phyloP scores from a whole-genome alignment of 2,797 vertebrate genomes.

The Melopsittacus undulatus region DNA sequence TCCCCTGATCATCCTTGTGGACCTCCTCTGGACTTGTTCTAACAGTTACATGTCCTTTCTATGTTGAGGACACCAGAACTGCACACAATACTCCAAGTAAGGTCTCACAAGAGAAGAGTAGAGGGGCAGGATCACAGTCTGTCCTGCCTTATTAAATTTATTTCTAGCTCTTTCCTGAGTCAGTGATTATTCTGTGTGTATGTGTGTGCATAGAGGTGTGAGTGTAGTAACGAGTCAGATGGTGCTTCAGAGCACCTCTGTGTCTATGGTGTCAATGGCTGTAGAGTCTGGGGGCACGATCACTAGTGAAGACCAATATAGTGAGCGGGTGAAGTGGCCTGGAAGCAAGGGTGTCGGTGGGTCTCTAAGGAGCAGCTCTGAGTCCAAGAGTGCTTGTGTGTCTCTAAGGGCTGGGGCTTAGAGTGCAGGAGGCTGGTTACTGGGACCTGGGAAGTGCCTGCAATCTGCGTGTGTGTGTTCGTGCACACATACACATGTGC shows the following conservation, averaged over 20 bases:
- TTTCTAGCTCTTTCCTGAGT: not conserved
- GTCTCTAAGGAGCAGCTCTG: not conserved
- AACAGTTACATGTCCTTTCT: too few species aligned
- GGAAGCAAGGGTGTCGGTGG: not conserved
- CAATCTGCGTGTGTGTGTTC: not conserved
- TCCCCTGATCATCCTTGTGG: too few species aligned
- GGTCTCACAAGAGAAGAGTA: too few species aligned
- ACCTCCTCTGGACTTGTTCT: too few species aligned
- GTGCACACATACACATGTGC: not conserved
- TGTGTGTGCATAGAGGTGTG: fast-evolving
- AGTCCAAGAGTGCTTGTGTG: too few species aligned
- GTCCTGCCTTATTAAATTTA: not conserved
- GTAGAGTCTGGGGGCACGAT: fast-evolving
- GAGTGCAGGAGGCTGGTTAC: fast-evolving
- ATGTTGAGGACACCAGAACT: too few species aligned
- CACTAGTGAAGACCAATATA: fast-evolving
- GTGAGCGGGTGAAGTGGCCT: not conserved
- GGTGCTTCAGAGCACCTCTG: fast-evolving
- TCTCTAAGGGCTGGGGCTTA: not conserved
- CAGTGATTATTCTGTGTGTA: not conserved
- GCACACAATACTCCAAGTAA: too few species aligned
- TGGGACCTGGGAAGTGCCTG: not conserved
- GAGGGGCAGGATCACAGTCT: too few species aligned
- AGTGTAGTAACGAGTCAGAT: not conserved
- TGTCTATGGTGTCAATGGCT: too few species aligned